A percentile compares a stretch with the other conserved stretches of the same genome.
Conservation (phyloP, 2,797 vertebrate genomes). For the Myotis daubentonii region DNA sequence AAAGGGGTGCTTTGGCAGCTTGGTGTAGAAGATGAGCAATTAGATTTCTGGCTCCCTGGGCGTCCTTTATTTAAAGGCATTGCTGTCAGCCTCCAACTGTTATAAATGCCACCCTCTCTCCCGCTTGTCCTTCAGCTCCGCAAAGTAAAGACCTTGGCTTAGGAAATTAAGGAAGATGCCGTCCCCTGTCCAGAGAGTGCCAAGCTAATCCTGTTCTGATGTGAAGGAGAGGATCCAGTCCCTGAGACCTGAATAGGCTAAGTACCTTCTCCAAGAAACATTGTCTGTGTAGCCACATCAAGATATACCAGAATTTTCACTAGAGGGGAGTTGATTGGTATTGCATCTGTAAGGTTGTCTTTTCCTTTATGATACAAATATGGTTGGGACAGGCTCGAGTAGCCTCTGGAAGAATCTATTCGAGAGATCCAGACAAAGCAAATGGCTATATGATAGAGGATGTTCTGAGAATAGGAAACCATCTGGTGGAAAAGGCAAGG, state of each 20-base stretch:
- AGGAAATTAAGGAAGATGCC: background rate
- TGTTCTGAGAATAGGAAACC: background rate
- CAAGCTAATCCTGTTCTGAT: background rate
- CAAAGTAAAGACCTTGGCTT: background rate
- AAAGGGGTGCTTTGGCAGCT: background rate
- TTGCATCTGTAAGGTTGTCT: background rate
- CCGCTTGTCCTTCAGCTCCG: background rate
- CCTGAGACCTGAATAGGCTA: background rate
- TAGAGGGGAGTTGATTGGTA: background rate
- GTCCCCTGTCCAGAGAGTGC: background rate
- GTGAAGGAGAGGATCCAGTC: background rate
- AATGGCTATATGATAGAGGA: background rate
- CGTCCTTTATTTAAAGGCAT: slow-evolving; percentile 1
- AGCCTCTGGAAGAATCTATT: background rate
- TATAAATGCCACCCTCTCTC: background rate
- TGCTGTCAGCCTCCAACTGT: background rate
- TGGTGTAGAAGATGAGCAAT: slow-evolving; percentile 3
- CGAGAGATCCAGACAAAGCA: background rate
- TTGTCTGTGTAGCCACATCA: background rate
- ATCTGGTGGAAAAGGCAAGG: background rate
- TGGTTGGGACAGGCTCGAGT: background rate
- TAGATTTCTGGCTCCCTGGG: background rate
- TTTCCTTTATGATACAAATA: background rate
- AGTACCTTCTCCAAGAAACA: background rate
- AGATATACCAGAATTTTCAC: background rate